phyloP scores from a whole-genome alignment of 1,140 invertebrate species.

The Lineus longissimus region DNA sequence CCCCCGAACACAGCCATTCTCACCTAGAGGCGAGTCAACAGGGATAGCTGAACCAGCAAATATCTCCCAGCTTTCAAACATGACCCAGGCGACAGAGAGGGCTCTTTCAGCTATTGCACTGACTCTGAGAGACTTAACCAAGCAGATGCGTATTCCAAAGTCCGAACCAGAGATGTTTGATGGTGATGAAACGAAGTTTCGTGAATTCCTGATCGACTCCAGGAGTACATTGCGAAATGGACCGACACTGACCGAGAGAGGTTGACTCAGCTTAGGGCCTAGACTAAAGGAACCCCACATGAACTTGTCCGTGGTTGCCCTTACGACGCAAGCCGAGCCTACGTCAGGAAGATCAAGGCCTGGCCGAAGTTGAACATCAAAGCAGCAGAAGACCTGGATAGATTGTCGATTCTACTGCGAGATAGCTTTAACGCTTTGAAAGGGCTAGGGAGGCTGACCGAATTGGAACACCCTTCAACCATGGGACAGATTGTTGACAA shows the following conservation, averaged over 20 bases:
- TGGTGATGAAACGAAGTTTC: not conserved
- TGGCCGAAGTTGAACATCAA: not conserved
- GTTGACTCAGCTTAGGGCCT: not conserved
- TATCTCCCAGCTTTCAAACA: too few species aligned
- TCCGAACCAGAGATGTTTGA: conserved; percentile 3
- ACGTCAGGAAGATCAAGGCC: conserved; percentile 1
- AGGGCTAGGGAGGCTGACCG: not conserved
- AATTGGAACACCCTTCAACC: not conserved
- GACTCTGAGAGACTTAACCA: not conserved
- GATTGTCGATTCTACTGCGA: not conserved
- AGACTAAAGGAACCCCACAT: not conserved
- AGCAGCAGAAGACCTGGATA: not conserved
- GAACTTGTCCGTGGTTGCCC: conserved; percentile 2
- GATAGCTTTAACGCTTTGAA: conserved; percentile 3
- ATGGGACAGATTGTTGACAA: conserved; percentile 4
- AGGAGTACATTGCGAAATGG: conserved; percentile 7
- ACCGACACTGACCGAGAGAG: conserved; percentile 4
- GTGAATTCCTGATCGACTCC: not conserved
- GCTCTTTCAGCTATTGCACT: too few species aligned
- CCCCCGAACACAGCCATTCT: too few species aligned
- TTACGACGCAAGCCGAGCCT: not conserved
- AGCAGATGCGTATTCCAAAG: conserved; percentile 5
- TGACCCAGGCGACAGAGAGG: too few species aligned
- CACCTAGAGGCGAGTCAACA: too few species aligned
- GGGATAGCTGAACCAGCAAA: too few species aligned